A percentile compares a stretch with the other conserved stretches of the same genome.
Evolutionary conservation across 2,888 invertebrate genomes (phyloP).

Genomic region (Macrosoma leucophasiata): DNA sequence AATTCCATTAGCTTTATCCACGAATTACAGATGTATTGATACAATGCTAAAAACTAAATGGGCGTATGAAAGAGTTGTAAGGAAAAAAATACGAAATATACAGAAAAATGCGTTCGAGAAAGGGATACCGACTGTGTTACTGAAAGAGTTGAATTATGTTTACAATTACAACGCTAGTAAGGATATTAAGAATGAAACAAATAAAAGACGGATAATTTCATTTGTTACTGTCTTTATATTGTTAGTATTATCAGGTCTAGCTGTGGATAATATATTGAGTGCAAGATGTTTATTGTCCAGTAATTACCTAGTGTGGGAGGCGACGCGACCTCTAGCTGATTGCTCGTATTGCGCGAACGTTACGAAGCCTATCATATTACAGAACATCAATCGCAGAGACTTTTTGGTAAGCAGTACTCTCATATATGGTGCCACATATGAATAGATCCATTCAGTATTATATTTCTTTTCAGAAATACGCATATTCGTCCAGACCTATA

Average conservation of each 20-base stretch:
- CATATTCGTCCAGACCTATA: constrained; percentile 87
- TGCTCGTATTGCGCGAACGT: constrained; percentile 86
- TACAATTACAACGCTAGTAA: constrained; percentile 36
- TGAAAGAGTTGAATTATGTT: constrained; percentile 44
- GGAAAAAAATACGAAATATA: constrained; percentile 33
- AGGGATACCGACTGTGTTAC: constrained; percentile 37
- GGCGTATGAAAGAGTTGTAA: constrained; percentile 28
- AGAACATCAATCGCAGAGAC: constrained; percentile 80
- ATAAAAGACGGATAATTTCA: constrained; percentile 35
- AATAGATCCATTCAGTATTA: not conserved
- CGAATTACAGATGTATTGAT: no score
- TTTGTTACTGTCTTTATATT: constrained; percentile 35
- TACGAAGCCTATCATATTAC: constrained; percentile 79
- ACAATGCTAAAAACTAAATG: no score
- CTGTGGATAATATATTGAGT: constrained; percentile 59
- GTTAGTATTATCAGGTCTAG: constrained; percentile 36
- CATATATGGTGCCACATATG: not conserved
- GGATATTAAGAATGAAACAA: constrained; percentile 25
- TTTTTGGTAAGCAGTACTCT: constrained; percentile 70
- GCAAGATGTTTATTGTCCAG: constrained; percentile 86
- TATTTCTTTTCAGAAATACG: constrained; percentile 68
- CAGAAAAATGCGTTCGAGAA: constrained; percentile 45
- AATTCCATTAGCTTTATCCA: no score
- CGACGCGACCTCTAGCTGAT: constrained; percentile 87
- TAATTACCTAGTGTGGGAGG: constrained; percentile 92